These are phyloP conservation scores for Troglohyphantes excavatus DNA, from an alignment of 2,888 invertebrate genomes.

Conservation along the genomic window DNA sequence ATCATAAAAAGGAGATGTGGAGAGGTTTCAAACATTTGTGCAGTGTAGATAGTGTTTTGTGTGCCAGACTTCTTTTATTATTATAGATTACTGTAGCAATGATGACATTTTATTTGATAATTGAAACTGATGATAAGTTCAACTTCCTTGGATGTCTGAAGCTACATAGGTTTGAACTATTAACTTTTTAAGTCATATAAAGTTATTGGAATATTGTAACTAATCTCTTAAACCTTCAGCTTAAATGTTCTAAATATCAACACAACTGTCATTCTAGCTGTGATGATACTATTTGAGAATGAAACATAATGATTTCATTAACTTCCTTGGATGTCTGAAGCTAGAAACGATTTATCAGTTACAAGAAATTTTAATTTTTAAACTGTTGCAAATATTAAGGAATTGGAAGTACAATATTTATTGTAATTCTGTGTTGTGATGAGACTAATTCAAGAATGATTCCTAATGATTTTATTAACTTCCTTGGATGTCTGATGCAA, in stretches of 20 bases:
- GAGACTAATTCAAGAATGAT: not conserved
- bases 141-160: conserved; percentile 83
- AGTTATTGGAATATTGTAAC: no score
- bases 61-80: no score
- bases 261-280: no score
- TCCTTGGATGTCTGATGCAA: conserved; percentile 83
- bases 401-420: no score
- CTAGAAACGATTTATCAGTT: not conserved
- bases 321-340: conserved; percentile 83
- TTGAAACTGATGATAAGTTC: conserved; percentile 22
- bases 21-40: no score
- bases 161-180: not conserved
- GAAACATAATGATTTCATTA: conserved; percentile 59
- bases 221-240: no score
- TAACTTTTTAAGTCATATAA: not conserved
- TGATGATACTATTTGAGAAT: not conserved
- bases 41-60: no score
- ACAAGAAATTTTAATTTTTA: no score
- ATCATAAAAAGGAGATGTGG: no score
- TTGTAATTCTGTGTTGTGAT: no score
- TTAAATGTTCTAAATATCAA: no score
- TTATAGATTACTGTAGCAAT: not conserved
- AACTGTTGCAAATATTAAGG: no score
- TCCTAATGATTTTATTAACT: conserved; percentile 79
- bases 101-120: conserved; percentile 3